phyloP scores from a whole-genome alignment of 2,113 vertebrate species.

The Haliaeetus leucogaster region DNA sequence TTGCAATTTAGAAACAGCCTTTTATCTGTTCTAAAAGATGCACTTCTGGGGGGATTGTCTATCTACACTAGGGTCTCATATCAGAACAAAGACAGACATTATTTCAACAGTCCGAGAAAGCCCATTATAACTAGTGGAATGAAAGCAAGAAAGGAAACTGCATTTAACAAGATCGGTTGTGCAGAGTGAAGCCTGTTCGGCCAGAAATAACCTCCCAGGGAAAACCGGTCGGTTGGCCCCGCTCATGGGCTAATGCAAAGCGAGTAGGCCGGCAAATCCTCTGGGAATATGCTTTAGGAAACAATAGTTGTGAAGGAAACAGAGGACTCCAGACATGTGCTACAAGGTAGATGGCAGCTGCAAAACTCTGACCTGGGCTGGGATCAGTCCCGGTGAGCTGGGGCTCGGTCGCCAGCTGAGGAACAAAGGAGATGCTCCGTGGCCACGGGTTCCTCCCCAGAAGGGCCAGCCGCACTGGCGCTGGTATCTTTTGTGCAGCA shows the following conservation, averaged over 20 bases:
- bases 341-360: not conserved
- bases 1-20: not conserved
- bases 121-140: not conserved
- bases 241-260: not conserved
- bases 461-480: rapidly evolving
- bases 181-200: not conserved
- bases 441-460: not conserved
- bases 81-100: constrained; percentile 62
- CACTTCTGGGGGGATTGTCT: not conserved
- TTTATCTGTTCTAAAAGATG: not conserved
- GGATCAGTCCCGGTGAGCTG: rapidly evolving
- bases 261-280: not conserved
- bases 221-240: not conserved
- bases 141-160: not conserved
- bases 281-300: not conserved
- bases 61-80: not conserved
- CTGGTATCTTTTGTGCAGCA: not conserved
- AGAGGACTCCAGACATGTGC: not conserved
- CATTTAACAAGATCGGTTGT: not conserved
- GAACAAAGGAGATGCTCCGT: not conserved
- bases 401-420: rapidly evolving
- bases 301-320: not conserved
- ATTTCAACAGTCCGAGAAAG: not conserved
- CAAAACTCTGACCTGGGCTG: not conserved
- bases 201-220: not conserved